These are phyloP conservation scores for Seriola aureovittata DNA, from an alignment of 2,113 vertebrate species.

Conservation along the genomic window DNA sequence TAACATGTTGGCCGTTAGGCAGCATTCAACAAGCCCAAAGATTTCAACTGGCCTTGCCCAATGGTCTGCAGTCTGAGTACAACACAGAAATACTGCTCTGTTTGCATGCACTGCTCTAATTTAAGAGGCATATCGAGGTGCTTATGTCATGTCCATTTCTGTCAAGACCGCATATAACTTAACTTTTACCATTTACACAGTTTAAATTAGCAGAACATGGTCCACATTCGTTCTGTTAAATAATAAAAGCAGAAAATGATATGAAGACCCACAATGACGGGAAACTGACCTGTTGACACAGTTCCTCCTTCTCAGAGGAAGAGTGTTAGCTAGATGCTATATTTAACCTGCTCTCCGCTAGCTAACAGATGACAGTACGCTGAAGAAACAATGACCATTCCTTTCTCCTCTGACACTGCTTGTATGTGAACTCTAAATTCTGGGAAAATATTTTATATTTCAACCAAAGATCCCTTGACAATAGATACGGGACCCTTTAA, in stretches of 20 bases:
- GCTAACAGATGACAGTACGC: background rate
- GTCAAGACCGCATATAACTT: background rate
- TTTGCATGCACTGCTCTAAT: background rate
- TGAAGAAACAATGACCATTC: slow-evolving; percentile 29
- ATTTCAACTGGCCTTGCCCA: too few species aligned
- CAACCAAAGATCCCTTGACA: background rate
- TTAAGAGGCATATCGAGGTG: background rate
- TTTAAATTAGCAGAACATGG: background rate
- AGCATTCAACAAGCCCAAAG: background rate
- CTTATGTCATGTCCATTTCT: too few species aligned
- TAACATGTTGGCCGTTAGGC: too few species aligned
- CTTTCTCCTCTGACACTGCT: background rate
- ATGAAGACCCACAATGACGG: slow-evolving; percentile 51
- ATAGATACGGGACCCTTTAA: background rate
- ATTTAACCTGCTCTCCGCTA: slow-evolving; percentile 49
- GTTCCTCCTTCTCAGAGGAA: slow-evolving; percentile 74
- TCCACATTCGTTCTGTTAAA: background rate
- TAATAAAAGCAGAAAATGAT: background rate
- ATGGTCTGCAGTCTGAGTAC: background rate
- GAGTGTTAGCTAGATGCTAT: slow-evolving; percentile 49
- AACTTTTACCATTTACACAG: background rate
- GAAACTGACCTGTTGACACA: slow-evolving; percentile 66
- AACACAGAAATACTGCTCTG: background rate
- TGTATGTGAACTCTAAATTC: background rate
- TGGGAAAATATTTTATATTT: background rate